A percentile compares a stretch with the other conserved stretches of the same genome.
Conservation (phyloP, 2,113 vertebrate species). For the Notothenia rossii region DNA sequence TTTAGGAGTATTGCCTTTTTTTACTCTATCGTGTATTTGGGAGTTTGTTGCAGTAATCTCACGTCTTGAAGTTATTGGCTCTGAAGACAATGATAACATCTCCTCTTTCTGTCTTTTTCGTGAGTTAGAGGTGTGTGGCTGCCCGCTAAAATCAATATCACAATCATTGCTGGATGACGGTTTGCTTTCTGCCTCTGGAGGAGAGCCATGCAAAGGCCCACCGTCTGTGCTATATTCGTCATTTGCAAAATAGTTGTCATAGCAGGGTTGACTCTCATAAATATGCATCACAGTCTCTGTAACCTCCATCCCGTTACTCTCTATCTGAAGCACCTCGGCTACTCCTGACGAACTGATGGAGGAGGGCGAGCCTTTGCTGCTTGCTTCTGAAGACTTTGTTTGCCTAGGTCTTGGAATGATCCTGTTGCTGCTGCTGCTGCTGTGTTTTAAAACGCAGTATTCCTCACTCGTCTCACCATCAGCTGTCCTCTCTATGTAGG, state of each 20-base stretch:
- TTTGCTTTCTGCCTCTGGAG: slow-evolving; percentile 45
- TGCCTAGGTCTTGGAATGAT: slow-evolving; percentile 83
- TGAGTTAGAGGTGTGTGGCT: slow-evolving; percentile 64
- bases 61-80: slow-evolving; percentile 41
- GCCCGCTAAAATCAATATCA: slow-evolving; percentile 72
- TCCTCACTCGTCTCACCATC: slow-evolving; percentile 84
- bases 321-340: slow-evolving; percentile 82
- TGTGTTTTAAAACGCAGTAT: slow-evolving; percentile 85
- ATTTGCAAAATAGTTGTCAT: slow-evolving; percentile 76
- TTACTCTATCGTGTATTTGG: slow-evolving; percentile 19
- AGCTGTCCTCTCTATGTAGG: slow-evolving; percentile 84
- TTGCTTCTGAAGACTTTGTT: slow-evolving; percentile 70
- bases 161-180: slow-evolving; percentile 71
- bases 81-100: slow-evolving; percentile 79
- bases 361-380: slow-evolving; percentile 49
- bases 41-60: slow-evolving; percentile 26
- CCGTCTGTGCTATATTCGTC: slow-evolving; percentile 55
- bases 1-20: slow-evolving; percentile 23
- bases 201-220: slow-evolving; percentile 40
- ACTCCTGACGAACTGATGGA: slow-evolving; percentile 72
- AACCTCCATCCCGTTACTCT: slow-evolving; percentile 75
- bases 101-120: slow-evolving; percentile 71
- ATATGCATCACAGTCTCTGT: slow-evolving; percentile 81
- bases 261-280: slow-evolving; percentile 74
- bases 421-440: slow-evolving; percentile 84